Evolutionary conservation across 2,888 invertebrate genomes (phyloP), one percentile per base, ranked within the genome.

Genomic region (Invenusta paracnida): DNA sequence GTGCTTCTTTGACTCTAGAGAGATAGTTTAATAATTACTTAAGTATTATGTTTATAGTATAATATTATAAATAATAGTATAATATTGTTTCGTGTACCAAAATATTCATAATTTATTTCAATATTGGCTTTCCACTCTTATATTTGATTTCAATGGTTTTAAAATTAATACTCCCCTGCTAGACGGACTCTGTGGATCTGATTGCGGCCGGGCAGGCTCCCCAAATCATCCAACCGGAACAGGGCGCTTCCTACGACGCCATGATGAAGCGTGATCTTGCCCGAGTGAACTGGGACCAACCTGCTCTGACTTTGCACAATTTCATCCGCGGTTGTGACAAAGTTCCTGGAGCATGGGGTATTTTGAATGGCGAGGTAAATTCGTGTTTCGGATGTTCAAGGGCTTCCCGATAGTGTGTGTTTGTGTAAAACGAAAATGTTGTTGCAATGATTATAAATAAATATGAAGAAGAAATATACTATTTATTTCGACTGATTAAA

Each of bases 301-400:
- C 94, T 0, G 85, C 31, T 11, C 89, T 93, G 48, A 93, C 94
- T n/a, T 92, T 98, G 0, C 97, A 97, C 92, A 95, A 98, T 91
- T 98, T 97, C 90, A 95, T 98, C 88, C 93, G 98, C 25, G 97
- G 96, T 0, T 93, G 97, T 89, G 98, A 98, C 91, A 97, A 96
- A 0, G 95, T 96, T 0, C 98, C 98, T 0, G 98, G 98, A 0
- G 97, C 98, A 0, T 94, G 95, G 92, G 93, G 94, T 0, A 91
- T 91, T 0, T 88, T 94, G 82, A 93, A 93, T 87, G 85, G 29
- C 11, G 93, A 94, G 89, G 91, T 91, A 87, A 81, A 85, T 23
- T 5, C 48, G 17, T 48, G 5, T 48, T 5, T 48, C 48, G 5
- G 5, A 48, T 48, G 17, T 48, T n/a, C n/a, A n/a, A n/a, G n/a